Evolutionary conservation across 2,113 vertebrate genomes (phyloP), one percentile per base, ranked within the genome.

Genomic region (Elgaria multicarinata): DNA sequence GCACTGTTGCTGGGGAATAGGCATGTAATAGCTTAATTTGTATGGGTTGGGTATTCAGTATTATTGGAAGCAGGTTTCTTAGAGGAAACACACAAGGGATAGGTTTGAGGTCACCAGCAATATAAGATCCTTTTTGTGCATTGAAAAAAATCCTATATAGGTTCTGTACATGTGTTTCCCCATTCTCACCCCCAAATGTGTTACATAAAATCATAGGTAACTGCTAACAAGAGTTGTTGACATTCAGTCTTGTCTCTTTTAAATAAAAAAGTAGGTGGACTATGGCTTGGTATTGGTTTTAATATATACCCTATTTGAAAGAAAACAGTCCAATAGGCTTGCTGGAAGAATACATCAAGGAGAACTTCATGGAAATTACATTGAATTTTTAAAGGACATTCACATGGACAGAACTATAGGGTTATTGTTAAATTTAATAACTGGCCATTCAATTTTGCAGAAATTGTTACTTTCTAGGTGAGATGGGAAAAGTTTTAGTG

Each of bases 1-100:
- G 94, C 94, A 92, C 91, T 94, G 92, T 90, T 96, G 92, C 67
- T 78, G 75, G 74, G 90, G 81, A 26, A 87, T 82, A 0, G 91
- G 91, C 90, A 0, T 89, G 62, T 6, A 76, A 89, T 22, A 89
- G 92, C 92, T 87, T 50, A 7, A 72, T 91, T 92, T 89, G 87
- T 93, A 90, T 94, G 87, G 90, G 62, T 46, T 77, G 50, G 91
- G 89, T 91, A 10, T 33, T 31, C 33, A 66, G 87, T 16, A 67
- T 92, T 92, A 44, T 50, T 74, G 94, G 89, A 93, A 92, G 31
- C 39, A 71, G 44, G 39, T 22, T 50, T 85, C 83, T 67, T 78
- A 50, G 44, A 46, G 91, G 62, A 85, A 80, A 74, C 83, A 2
- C 76, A 42, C 8, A 0, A 7, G 42, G 28, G 42, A 55, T 76